phyloP scores from a whole-genome alignment of 1,140 invertebrate genomes.

The Cotesia glomerata region DNA sequence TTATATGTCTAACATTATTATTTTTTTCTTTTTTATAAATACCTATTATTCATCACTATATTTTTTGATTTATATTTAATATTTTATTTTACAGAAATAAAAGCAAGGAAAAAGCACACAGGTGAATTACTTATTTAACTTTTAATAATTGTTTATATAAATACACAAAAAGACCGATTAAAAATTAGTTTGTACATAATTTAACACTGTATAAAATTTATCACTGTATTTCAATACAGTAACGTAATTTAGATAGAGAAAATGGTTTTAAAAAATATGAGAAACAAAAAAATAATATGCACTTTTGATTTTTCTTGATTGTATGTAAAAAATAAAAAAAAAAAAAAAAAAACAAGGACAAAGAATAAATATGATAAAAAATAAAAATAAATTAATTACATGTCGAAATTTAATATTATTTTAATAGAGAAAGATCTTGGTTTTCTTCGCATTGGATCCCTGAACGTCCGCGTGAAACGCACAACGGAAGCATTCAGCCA shows the following conservation, averaged over 20 bases:
- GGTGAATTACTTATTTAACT: conserved; percentile 53
- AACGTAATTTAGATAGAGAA: too few species aligned
- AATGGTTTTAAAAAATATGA: background rate
- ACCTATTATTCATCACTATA: background rate
- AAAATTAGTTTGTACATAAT: background rate
- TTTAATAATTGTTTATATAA: conserved; percentile 13
- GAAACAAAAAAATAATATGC: background rate
- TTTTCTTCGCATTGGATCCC: conserved; percentile 87
- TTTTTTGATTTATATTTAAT: conserved; percentile 27
- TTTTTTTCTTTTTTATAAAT: background rate
- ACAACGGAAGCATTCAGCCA: conserved; percentile 90
- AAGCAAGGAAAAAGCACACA: conserved; percentile 74
- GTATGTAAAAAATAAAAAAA: too few species aligned
- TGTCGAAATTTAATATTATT: conserved; percentile 22
- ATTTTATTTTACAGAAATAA: conserved; percentile 71
- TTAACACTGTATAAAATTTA: background rate
- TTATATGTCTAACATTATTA: conserved; percentile 20
- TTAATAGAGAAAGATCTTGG: conserved; percentile 81
- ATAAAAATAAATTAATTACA: conserved; percentile 10
- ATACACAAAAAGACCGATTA: conserved; percentile 5
- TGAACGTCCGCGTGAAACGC: conserved; percentile 90
- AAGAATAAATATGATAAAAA: background rate
- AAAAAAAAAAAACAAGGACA: too few species aligned
- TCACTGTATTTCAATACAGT: too few species aligned
- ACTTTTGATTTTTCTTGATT: too few species aligned